Conservation (phyloP, 2,113 vertebrate genomes). For the Mormyrus iriodes region DNA sequence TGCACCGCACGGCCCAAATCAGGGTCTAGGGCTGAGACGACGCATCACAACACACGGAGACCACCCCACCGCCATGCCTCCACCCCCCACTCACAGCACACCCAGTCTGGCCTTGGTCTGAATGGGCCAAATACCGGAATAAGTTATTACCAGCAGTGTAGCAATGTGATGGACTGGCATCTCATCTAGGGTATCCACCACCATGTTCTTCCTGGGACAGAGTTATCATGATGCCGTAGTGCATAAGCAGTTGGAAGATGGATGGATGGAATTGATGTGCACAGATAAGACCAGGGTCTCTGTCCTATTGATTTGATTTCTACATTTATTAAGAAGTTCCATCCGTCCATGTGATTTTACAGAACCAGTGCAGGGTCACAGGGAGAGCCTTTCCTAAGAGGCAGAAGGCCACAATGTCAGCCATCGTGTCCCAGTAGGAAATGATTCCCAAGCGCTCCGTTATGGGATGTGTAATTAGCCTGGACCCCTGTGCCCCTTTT, state of each 20-base stretch:
- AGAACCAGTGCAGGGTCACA: background rate
- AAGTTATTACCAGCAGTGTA: background rate
- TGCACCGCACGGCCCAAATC: slow-evolving; percentile 41
- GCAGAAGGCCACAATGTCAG: background rate
- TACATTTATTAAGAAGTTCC: background rate
- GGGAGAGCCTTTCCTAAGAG: background rate
- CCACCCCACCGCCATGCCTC: background rate
- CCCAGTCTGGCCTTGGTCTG: background rate
- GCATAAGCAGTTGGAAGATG: background rate
- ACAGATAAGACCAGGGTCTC: background rate
- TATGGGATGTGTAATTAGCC: background rate
- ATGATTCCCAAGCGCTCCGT: background rate
- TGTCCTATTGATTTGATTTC: background rate
- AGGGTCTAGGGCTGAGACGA: slow-evolving; percentile 17
- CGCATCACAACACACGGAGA: background rate
- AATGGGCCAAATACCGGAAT: background rate
- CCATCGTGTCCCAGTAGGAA: background rate
- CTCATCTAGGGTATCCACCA: background rate
- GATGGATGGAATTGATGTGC: background rate
- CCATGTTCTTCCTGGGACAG: background rate
- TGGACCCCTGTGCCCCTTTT: background rate
- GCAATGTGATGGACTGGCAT: background rate
- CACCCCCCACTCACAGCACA: background rate
- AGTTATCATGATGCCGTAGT: background rate
- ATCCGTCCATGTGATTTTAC: background rate